phyloP scores from a whole-genome alignment of 1,140 invertebrate genomes.

The Hyposmocoma kahamanoa region DNA sequence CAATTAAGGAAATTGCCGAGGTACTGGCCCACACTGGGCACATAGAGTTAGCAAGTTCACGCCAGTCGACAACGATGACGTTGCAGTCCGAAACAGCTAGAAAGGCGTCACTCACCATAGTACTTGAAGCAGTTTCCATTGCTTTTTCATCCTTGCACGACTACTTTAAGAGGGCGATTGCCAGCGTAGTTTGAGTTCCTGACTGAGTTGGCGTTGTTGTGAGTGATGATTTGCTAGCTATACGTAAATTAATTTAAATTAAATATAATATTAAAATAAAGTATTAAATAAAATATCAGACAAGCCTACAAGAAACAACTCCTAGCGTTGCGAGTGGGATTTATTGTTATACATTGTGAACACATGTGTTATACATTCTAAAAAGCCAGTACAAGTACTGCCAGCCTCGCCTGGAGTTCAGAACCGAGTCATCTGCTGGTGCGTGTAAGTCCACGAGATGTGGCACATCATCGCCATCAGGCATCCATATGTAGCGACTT shows the following conservation, averaged over 20 bases:
- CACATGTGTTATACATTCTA: constrained; percentile 46
- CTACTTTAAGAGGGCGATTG: constrained; percentile 27
- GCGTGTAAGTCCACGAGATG: constrained; percentile 40
- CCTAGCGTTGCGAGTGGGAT: too few relatives aligned
- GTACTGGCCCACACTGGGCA: constrained; percentile 52
- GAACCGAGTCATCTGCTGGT: constrained; percentile 16
- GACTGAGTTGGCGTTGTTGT: constrained; percentile 25
- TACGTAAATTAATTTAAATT: too few relatives aligned
- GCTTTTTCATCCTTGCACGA: constrained; percentile 35
- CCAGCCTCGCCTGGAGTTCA: constrained; percentile 29
- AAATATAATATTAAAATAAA: too few relatives aligned
- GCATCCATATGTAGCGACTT: constrained; percentile 55
- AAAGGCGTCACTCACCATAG: constrained; percentile 17
- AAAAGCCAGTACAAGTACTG: constrained; percentile 48
- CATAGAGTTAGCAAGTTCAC: constrained; percentile 71
- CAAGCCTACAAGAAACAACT: too few relatives aligned
- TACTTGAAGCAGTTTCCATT: constrained; percentile 24
- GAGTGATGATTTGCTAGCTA: constrained; percentile 21
- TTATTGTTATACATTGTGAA: too few relatives aligned
- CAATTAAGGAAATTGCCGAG: constrained; percentile 64
- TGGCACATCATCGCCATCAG: constrained; percentile 32
- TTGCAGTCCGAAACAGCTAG: constrained; percentile 63
- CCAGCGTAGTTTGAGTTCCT: constrained; percentile 28
- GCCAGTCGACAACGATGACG: constrained; percentile 80
- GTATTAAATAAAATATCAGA: too few relatives aligned